These are phyloP conservation scores for Tetragonula clypearis DNA, from an alignment of 1,140 invertebrate genomes.

Conservation along the genomic window DNA sequence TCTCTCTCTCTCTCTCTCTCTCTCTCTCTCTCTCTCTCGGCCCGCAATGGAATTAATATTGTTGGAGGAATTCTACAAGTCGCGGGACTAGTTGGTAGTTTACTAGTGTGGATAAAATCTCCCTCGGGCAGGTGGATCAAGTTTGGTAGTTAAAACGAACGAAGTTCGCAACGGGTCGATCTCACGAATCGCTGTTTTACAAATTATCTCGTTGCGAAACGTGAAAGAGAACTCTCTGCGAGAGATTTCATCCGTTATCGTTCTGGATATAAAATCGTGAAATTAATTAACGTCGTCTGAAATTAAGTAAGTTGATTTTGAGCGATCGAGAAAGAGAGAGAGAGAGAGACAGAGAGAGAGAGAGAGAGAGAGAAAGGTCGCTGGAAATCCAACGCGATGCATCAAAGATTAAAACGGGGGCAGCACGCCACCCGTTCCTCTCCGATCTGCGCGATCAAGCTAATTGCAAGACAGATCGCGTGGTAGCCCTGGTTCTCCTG, in stretches of 20 bases:
- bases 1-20: too few species aligned
- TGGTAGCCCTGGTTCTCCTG: conserved; percentile 4
- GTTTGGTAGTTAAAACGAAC: too few species aligned
- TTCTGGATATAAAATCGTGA: too few species aligned
- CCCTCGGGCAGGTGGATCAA: neutral
- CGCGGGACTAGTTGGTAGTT: neutral
- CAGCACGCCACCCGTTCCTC: neutral
- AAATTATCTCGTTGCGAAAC: too few species aligned
- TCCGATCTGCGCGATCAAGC: neutral
- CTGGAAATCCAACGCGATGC: neutral
- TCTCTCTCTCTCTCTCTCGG: neutral
- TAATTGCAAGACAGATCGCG: conserved; percentile 24
- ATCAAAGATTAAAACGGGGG: neutral
- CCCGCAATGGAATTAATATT: neutral
- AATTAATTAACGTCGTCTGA: too few species aligned
- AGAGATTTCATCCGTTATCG: too few species aligned
- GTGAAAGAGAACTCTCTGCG: too few species aligned
- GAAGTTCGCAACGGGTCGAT: too few species aligned
- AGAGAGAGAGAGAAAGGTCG: neutral
- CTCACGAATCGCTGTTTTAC: too few species aligned
- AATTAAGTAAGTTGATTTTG: too few species aligned
- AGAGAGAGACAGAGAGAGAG: too few species aligned
- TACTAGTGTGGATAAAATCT: neutral
- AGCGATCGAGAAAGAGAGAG: too few species aligned
- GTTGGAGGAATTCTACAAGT: neutral